These are phyloP conservation scores for Harpegnathos saltator DNA, from an alignment of 1,140 invertebrate genomes.

Conservation along the genomic window DNA sequence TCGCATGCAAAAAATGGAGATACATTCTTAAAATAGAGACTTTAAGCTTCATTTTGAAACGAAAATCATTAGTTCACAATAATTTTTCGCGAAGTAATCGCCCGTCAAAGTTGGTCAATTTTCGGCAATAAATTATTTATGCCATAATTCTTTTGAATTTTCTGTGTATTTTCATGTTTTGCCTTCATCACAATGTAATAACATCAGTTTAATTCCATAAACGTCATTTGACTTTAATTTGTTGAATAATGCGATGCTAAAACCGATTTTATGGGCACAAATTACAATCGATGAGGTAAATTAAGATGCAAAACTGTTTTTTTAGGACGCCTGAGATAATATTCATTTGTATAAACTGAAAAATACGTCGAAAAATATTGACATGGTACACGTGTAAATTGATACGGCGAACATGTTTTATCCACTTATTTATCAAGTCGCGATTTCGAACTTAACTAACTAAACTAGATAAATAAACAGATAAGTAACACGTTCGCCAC, in stretches of 20 bases:
- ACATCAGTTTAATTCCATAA: background rate
- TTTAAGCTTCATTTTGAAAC: too few species aligned
- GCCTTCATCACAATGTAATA: background rate
- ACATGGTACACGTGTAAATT: background rate
- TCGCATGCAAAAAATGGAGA: too few species aligned
- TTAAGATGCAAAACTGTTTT: background rate
- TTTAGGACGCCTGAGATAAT: background rate
- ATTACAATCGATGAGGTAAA: background rate
- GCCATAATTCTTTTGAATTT: too few species aligned
- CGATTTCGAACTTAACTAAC: too few species aligned
- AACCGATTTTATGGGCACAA: background rate
- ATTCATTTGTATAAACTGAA: background rate
- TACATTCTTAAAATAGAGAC: too few species aligned
- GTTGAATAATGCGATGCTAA: conserved; percentile 20
- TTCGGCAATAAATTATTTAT: too few species aligned
- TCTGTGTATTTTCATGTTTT: background rate
- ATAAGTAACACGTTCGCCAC: too few species aligned
- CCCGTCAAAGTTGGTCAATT: too few species aligned
- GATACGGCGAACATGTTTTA: conserved; percentile 4
- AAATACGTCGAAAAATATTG: background rate
- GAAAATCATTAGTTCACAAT: too few species aligned
- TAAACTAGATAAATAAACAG: too few species aligned
- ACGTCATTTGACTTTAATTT: background rate
- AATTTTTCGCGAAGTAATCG: too few species aligned
- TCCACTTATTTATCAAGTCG: conserved; percentile 25